These are phyloP conservation scores for Paramisgurnus dabryanus DNA, from an alignment of 2,113 vertebrate species.

Conservation along the genomic window DNA sequence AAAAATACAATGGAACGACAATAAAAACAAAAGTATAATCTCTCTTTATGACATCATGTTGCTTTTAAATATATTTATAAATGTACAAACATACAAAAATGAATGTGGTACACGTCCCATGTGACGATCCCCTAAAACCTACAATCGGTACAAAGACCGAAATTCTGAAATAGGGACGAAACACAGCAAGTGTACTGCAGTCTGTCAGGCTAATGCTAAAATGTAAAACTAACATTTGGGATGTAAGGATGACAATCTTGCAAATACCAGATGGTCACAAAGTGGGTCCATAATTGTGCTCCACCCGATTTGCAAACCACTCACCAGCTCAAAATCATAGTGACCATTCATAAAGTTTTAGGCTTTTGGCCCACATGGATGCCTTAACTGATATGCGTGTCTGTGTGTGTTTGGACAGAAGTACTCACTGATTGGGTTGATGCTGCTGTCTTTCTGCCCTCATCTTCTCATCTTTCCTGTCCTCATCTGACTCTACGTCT, in stretches of 20 bases:
- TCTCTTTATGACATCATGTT: constrained; percentile 50
- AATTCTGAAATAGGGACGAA: neutral
- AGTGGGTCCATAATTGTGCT: neutral
- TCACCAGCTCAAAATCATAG: neutral
- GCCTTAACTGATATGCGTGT: neutral
- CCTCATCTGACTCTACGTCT: constrained; percentile 75
- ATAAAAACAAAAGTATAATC: constrained; percentile 21
- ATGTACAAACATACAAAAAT: constrained; percentile 68
- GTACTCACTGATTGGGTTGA: constrained; percentile 78
- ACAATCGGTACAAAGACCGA: neutral
- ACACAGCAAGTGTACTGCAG: neutral
- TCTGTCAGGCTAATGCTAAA: constrained; percentile 11
- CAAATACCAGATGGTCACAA: constrained; percentile 5
- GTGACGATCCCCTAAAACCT: constrained; percentile 5
- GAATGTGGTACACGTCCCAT: constrained; percentile 53
- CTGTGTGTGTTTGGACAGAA: constrained; percentile 4
- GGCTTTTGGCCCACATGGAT: neutral
- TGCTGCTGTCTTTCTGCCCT: constrained; percentile 64
- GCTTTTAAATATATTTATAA: constrained; percentile 63
- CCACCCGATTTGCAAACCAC: neutral
- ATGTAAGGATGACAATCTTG: constrained; percentile 15
- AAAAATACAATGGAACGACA: constrained; percentile 43
- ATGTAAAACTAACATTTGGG: constrained; percentile 5
- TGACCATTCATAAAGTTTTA: neutral
- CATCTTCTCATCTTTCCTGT: constrained; percentile 66